Base-by-base conservation (phyloP, 1,140 invertebrate species). In the Hypothenemus hampei region DNA sequence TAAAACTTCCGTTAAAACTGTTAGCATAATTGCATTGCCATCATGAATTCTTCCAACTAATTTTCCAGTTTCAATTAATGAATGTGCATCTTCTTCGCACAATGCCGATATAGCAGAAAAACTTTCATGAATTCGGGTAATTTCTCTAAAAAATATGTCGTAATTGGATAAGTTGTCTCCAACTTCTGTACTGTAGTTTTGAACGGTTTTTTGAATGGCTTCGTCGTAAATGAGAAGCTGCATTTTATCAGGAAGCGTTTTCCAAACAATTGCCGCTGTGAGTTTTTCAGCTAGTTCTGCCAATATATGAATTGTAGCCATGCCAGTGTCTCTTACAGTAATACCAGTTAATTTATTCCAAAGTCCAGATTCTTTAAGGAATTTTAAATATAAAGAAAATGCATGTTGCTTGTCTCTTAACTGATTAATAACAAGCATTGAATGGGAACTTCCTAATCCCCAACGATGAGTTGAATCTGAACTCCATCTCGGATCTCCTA, bases 361-460 rank as follows among this genome's bases (percentile, higher is more conserved):
- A 6, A 94, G 67, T 13, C 79, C 78, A 35, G 81, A 76, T 36
- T 82, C 80, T 66, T 88, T 85, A n/a, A 95, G 72, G 70, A 95
- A 94, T 23, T 79, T 72, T 20, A 86, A 69, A 63, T 81, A 88
- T 11, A 89, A 78, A 43, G 85, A 78, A 37, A 91, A 75, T 3
- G 87, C 89, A 64, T 84, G 81, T 61, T 85, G 82, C 72, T 97
- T 96, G 65, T 93, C 90, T 58, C 85, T 82, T 7, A 97, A 70
- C 69, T 94, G 91, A 59, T 86, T 83, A 1, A 81, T 69, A 51
- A 92, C 84, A 69, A 93, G 86, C 73, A 94, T 80, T 2, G 89
- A 86, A 26, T 78, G 73, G 1, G 81, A 83, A 59, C 80, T 81
- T 11, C 81, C 81, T n/a, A 83, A 65, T 11, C 59, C 57, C 37